A percentile compares a stretch with the other conserved stretches of the same genome.
Conservation (phyloP, 2,888 invertebrate genomes). For the Morpho deidamia region DNA sequence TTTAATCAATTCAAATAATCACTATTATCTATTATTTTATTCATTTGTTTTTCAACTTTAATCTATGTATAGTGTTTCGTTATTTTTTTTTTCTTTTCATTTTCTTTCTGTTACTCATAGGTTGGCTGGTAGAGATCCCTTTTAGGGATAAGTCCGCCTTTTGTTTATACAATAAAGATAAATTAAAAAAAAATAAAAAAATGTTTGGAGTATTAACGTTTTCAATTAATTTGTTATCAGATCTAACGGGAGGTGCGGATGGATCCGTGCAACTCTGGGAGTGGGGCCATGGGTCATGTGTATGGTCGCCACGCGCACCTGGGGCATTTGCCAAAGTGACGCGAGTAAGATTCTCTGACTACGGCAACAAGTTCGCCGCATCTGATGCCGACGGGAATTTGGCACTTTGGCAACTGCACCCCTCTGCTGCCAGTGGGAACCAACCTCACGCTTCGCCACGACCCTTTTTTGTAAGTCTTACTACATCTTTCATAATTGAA, state of each 20-base stretch:
- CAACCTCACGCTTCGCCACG: slow-evolving; percentile 77
- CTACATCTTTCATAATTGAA: background rate
- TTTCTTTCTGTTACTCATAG: no score
- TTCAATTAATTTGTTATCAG: no score
- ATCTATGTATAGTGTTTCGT: no score
- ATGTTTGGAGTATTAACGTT: no score
- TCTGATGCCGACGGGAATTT: slow-evolving; percentile 98
- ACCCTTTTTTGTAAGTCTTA: slow-evolving; percentile 91
- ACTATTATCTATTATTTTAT: no score
- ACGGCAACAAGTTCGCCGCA: slow-evolving; percentile 99
- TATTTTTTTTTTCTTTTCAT: no score
- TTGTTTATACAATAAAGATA: no score
- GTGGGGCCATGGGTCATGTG: slow-evolving; percentile 96
- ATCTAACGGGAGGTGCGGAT: slow-evolving; percentile 96
- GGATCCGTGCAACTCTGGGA: slow-evolving; percentile 98
- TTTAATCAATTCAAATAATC: no score
- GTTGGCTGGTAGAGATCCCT: no score
- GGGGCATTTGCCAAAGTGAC: slow-evolving; percentile 98
- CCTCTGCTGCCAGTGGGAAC: slow-evolving; percentile 76
- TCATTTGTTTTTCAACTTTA: no score
- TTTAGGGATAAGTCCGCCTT: no score
- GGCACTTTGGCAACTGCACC: slow-evolving; percentile 95
- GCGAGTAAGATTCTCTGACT: slow-evolving; percentile 95
- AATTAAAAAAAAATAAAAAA: no score
- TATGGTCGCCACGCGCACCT: slow-evolving; percentile 93